A percentile compares a stretch with the other conserved stretches of the same genome.
Evolutionary conservation across 2,888 invertebrate species (phyloP).

Genomic region (Pachycephus smyrnensis): DNA sequence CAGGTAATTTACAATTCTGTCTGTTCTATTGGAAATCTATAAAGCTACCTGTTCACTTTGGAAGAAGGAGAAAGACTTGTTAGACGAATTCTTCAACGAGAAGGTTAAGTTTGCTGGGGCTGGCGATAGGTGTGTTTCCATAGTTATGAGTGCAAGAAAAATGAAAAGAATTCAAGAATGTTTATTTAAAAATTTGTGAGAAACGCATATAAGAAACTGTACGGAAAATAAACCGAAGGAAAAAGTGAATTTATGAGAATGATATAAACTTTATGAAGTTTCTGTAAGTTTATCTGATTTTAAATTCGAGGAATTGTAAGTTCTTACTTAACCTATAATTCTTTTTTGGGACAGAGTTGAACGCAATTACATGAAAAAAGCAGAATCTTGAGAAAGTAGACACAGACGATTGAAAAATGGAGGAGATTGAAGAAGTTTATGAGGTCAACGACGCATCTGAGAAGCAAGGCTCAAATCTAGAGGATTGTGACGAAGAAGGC

Average conservation of each 20-base stretch:
- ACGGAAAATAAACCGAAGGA: background rate
- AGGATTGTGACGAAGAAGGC: conserved; percentile 26
- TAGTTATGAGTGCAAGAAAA: background rate
- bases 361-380: background rate
- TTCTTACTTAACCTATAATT: background rate
- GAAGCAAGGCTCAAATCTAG: conserved; percentile 13
- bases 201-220: background rate
- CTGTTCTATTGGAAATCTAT: too few species aligned
- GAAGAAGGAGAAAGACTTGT: conserved; percentile 19
- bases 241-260: background rate
- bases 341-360: background rate
- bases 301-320: background rate
- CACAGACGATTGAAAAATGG: conserved; percentile 9
- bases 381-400: background rate
- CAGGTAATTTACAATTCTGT: background rate
- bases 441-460: conserved; percentile 17
- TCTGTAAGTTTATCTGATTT: background rate
- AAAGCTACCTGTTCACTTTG: conserved; percentile 20
- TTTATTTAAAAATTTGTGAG: background rate
- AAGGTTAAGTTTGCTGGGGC: background rate
- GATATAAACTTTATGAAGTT: background rate
- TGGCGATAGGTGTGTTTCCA: background rate
- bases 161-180: background rate
- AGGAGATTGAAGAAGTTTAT: conserved; percentile 14
- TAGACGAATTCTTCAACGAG: background rate